Base-by-base conservation (phyloP, 1,140 invertebrate genomes). In the Meloidogyne floridensis region DNA sequence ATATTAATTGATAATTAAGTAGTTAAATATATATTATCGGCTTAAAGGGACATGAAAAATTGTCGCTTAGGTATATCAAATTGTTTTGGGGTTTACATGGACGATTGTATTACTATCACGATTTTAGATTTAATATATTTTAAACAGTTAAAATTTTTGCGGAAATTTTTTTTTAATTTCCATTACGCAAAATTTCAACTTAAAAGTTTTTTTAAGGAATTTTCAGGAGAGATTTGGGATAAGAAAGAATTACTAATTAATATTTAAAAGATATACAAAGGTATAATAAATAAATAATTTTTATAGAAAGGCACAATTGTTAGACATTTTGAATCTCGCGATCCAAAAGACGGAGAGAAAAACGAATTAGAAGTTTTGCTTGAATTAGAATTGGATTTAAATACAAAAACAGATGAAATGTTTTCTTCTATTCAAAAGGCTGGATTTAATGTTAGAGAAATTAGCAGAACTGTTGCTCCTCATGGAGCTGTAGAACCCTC, bases 321-420 rank as follows among this genome's bases (percentile, higher is more conserved):
- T 54, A 87, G 89, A 69, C 88, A 89, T 77, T 78, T 89, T 54
- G 88, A 89, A 77, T 88, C 89, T n/a, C 85, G 88, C 10, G 88
- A 89, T 54, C 84, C 88, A 72, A 89, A 90, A 53, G 74, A 82
- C 18, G 85, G 84, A 80, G 72, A 72, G 3, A n/a, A 59, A 7
- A 79, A 78, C 15, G 74, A 83, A 47, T 86, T 89, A 56, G 88
- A 89, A 76, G 84, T 89, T 20, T 81, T 89, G 20, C 18, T 89
- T 15, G 88, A 89, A 77, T 71, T 90, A 51, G 89, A 89, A 74
- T 47, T 89, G 6, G 75, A 82, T 9, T 47, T 70, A 11, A 43
- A 53, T 8, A 32, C 76, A 9, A 69, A 18, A 43, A 84, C 86
- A 20, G 74, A 82, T 69, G 81, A 81, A 18, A 80, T 90, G 18